Evolutionary conservation across 2,888 invertebrate species (phyloP), one percentile per base, ranked within the genome.

Genomic region (Eupithecia subumbrata): DNA sequence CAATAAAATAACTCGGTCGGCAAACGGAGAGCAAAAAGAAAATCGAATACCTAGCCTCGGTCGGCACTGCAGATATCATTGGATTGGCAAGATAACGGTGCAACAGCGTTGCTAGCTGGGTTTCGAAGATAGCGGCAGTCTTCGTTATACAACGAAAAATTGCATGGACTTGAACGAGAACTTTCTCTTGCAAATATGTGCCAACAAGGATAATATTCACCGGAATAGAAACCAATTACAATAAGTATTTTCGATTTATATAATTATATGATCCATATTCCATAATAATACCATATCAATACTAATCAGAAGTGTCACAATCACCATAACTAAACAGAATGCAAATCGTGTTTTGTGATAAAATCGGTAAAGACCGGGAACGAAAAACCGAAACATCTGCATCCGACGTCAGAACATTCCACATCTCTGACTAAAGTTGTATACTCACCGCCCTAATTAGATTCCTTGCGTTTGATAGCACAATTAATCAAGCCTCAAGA

Each of bases 51-150:
- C 70, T 45, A 74, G 74, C 73, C 74, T 76, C 69, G 76, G 73
- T 69, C 68, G 75, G 60, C 76, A 79, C 78, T 81, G 81, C 80
- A 81, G 81, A 81, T 81, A 78, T 79, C 80, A 76, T 81, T 79
- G 77, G 74, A 79, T 77, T 40, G 79, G 71, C 74, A 74, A 80
- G 72, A 75, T 81, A 81, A 77, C 73, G 78, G 48, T 75, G 81
- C 78, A 80, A 72, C 79, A 69, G 64, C 69, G 67, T 43, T 74
- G 66, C 66, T 73, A 25, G 60, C 25, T 60, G 60, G 1, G 14
- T 14, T 25, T 75, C 30, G 18, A 56, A 64, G 34, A 66, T 66
- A 69, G 14, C 16, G 34, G 0, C 9, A 64, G 18, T 64, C 7
- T 34, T 64, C 14, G 9, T 34, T 56, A 22, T 30, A 45, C 18